Evolutionary conservation across 2,888 invertebrate genomes (phyloP), one percentile per base, ranked within the genome.

Genomic region (Anaspis maculata): DNA sequence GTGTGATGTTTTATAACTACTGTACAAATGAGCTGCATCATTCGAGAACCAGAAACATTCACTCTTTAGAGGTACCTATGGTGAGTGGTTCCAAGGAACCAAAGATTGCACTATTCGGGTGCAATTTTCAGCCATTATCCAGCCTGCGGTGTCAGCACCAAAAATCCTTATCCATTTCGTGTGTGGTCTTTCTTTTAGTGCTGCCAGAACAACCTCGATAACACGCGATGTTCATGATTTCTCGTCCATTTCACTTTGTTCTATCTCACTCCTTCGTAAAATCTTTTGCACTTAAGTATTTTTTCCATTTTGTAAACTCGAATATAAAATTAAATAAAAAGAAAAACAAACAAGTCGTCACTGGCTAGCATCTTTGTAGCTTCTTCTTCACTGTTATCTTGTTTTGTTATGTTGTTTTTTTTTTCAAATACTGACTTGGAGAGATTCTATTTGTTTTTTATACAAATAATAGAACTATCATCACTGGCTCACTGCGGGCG

Each of bases 401-500:
- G n/a, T n/a, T n/a, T n/a, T n/a, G n/a, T n/a, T n/a, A n/a, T n/a
- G n/a, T n/a, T n/a, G n/a, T n/a, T n/a, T n/a, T n/a, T n/a, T n/a
- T n/a, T n/a, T n/a, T n/a, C n/a, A 35, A 41, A 41, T 41, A 41
- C 41, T 41, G 41, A 41, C 41, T 41, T 42, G 49, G 48, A 52
- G 49, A 49, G 52, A 54, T 52, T 51, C 52, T 42, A 45, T 16
- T 34, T 45, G 41, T 39, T 41, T 21, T 14, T 30, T 32, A 16
- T 34, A 32, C 31, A 32, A 37, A 41, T 36, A 41, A 41, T n/a
- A n/a, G 40, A 52, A 52, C 56, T 57, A 59, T 55, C 71, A 73
- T 76, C 77, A 82, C 77, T 82, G 81, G 70, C 80, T 81, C 69
- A 83, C 81, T 55, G 82, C 82, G 57, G 83, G 83, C 66, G 83